A percentile compares a stretch with the other conserved stretches of the same genome.
These are phyloP conservation scores for Capreolus pygargus DNA, from an alignment of 2,113 vertebrate species.

Conservation along the genomic window DNA sequence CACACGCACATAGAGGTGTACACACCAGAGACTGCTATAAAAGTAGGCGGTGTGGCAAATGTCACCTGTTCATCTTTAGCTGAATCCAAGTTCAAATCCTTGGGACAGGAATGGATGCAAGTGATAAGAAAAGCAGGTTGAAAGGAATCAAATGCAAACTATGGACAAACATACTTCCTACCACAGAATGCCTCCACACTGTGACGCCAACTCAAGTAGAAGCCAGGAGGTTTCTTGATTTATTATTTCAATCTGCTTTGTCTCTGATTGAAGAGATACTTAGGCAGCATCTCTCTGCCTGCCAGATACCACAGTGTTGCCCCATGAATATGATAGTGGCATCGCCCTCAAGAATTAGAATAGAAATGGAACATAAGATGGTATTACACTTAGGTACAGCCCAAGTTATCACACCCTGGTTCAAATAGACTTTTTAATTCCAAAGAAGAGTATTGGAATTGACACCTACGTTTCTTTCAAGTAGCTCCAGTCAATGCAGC, in stretches of 20 bases:
- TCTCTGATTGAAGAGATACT: not conserved
- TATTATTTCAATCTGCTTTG: not conserved
- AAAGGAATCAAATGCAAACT: not conserved
- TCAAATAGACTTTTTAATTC: not conserved
- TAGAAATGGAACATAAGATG: not conserved
- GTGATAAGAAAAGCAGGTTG: not conserved
- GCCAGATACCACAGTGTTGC: not conserved
- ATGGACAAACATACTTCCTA: not conserved
- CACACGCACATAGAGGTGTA: accelerated
- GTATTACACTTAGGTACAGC: not conserved
- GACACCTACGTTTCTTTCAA: not conserved
- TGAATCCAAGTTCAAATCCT: not conserved
- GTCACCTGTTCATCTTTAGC: not conserved
- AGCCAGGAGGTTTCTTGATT: not conserved
- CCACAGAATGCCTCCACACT: not conserved
- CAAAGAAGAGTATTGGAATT: not conserved
- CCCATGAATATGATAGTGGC: accelerated
- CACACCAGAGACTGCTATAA: not conserved
- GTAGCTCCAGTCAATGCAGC: not conserved
- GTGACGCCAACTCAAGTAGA: not conserved
- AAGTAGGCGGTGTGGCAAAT: not conserved
- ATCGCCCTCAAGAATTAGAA: not conserved
- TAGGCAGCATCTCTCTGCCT: not conserved
- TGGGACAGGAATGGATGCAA: not conserved
- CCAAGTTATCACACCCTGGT: not conserved